Conservation (phyloP, 2,797 vertebrate species). For the Columba guinea region DNA sequence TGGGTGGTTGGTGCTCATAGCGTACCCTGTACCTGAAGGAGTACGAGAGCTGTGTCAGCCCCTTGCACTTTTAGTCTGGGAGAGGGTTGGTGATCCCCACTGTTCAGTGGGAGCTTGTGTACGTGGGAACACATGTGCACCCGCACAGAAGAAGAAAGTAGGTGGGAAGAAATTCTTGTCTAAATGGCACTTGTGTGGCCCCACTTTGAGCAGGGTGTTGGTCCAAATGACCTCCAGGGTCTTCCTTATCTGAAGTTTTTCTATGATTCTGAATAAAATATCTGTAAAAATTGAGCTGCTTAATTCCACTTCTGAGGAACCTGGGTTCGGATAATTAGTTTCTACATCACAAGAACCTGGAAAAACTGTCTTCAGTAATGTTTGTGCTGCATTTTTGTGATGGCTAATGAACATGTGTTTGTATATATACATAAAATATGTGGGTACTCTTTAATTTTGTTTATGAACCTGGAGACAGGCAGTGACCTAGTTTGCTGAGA, state of each 20-base stretch:
- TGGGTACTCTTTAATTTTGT: slow-evolving; percentile 43
- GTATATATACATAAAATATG: slow-evolving; percentile 49
- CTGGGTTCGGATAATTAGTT: slow-evolving; percentile 17
- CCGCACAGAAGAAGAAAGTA: not conserved
- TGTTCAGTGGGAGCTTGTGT: not conserved
- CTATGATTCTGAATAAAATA: not conserved
- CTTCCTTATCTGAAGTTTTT: not conserved
- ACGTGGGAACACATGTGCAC: rapidly evolving
- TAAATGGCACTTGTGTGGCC: not conserved
- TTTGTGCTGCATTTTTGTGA: slow-evolving; percentile 39
- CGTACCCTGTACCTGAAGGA: not conserved
- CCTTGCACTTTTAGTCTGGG: not conserved
- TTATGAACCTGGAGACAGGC: slow-evolving; percentile 31
- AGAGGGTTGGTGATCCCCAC: not conserved
- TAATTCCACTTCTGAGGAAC: slow-evolving; percentile 12
- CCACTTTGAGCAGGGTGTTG: not conserved
- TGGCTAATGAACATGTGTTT: slow-evolving; percentile 42
- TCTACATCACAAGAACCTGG: slow-evolving; percentile 30
- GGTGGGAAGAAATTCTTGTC: not conserved
- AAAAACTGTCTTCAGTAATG: slow-evolving; percentile 30
- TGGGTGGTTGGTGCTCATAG: not conserved
- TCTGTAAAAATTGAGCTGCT: not conserved
- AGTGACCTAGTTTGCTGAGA: slow-evolving; percentile 46
- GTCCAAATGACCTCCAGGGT: not conserved
- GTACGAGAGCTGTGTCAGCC: not conserved